Evolutionary conservation across 1,140 invertebrate genomes (phyloP).

Genomic region (Musca vetustissima): DNA sequence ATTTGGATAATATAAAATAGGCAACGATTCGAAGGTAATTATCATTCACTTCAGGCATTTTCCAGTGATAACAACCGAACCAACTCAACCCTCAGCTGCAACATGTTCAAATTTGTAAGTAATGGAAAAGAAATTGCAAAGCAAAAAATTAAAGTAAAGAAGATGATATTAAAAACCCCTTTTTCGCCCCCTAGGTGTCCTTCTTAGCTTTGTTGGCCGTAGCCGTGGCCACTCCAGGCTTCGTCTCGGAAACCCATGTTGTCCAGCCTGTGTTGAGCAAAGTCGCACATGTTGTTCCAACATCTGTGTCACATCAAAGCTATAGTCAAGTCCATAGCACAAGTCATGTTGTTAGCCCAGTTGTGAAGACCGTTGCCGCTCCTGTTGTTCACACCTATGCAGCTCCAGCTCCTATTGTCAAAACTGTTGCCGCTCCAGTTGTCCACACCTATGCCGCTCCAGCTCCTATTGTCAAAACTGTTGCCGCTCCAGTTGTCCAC

Average conservation of each 20-base stretch:
- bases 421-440: conserved; percentile 35
- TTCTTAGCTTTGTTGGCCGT: conserved; percentile 58
- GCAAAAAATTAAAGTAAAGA: background rate
- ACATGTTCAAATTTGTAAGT: conserved; percentile 57
- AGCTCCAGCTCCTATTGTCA: conserved; percentile 28
- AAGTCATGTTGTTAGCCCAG: conserved; percentile 30
- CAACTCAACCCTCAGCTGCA: conserved; percentile 28
- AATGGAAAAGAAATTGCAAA: conserved; percentile 16
- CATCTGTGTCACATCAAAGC: conserved; percentile 56
- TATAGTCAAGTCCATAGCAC: conserved; percentile 31
- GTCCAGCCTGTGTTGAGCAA: conserved; percentile 44
- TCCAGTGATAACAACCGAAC: background rate
- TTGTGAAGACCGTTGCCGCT: conserved; percentile 30
- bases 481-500: no score
- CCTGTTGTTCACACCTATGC: conserved; percentile 26
- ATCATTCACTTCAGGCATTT: conserved; percentile 13
- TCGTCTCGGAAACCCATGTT: conserved; percentile 46
- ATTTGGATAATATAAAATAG: background rate
- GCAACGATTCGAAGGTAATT: background rate
- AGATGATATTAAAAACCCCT: background rate
- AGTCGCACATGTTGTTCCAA: conserved; percentile 48
- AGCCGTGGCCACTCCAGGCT: conserved; percentile 56
- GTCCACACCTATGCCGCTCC: conserved; percentile 33
- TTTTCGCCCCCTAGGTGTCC: conserved; percentile 54
- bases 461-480: conserved; percentile 33